phyloP scores from a whole-genome alignment of 2,113 vertebrate species.

The Esox niger region DNA sequence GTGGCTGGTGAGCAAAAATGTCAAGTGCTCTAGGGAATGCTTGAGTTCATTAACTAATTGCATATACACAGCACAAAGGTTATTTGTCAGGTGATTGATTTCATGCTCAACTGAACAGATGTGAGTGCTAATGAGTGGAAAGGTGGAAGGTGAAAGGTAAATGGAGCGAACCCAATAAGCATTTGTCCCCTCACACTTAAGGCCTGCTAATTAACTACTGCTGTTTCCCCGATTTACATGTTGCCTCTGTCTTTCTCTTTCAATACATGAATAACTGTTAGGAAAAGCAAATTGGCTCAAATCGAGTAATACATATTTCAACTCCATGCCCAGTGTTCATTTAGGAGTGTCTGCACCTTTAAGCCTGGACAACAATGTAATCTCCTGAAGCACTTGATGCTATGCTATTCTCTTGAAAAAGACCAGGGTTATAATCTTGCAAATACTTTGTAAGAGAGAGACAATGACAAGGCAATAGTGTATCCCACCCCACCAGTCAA shows the following conservation, averaged over 20 bases:
- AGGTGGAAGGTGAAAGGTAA: constrained; percentile 8
- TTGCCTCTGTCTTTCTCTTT: not conserved
- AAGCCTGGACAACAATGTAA: not conserved
- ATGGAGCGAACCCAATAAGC: not conserved
- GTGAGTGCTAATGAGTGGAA: constrained; percentile 14
- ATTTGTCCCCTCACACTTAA: constrained; percentile 8
- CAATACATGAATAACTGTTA: not conserved
- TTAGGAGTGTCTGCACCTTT: not conserved
- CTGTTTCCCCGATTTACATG: not conserved
- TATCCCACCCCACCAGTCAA: not conserved
- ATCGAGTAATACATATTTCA: no score
- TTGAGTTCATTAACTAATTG: not conserved
- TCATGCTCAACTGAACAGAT: constrained; percentile 10
- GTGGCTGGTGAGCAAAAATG: no score
- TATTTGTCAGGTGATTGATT: constrained; percentile 18
- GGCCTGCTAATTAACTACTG: not conserved
- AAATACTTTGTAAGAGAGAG: not conserved
- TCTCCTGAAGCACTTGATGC: no score
- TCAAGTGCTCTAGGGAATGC: no score
- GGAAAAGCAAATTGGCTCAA: not conserved
- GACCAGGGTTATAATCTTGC: not conserved
- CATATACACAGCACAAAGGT: no score
- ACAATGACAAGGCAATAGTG: constrained; percentile 2
- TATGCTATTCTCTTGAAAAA: no score
- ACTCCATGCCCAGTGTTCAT: not conserved